Base-by-base conservation (phyloP, 2,113 vertebrate species). In the Cromileptes altivelis region DNA sequence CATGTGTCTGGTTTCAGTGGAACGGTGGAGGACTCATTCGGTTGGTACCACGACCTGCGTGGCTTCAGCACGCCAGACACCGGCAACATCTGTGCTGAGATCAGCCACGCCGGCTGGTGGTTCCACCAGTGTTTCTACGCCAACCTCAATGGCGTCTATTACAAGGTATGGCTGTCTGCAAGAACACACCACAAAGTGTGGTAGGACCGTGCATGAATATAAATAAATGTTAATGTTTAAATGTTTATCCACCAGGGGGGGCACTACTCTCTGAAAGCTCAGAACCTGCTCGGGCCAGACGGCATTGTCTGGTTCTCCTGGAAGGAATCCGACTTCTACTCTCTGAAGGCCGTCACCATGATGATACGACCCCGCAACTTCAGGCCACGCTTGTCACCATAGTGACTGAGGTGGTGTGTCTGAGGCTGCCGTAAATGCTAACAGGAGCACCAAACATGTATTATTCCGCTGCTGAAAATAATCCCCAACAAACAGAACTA, bases 111-210 rank as follows among this genome's bases (percentile, higher is more conserved):
- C 0, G 97, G 97, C 68, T 97, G 97, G 96, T 97, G 97, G 97
- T 97, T 96, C 83, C 95, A 96, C 84, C 96, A 97, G 88, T 97
- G 97, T 81, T 97, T 96, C 84, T 95, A 96, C 58, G 89, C 96
- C 89, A 97, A 97, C 94, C 96, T 97, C 91, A 97, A 97, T 0
- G 97, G 97, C 0, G 93, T 97, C 13, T 97, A 97, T 88, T 96
- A 97, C 94, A 95, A 95, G 95, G 97, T 96, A 60, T 1, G 27
- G 23, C 53, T 5, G 27, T 52, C 9, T 27, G 13, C 9, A 6
- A 21, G 13, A 67, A 27, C 1, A 10, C 5, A 12, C 15, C 19
- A 9, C 19, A 6, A 23, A 8, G 33, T 7, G 18, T 33, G 2
- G 18, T 33, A 0, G 5, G 17, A 30, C 19, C 0, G 27, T 18